Base-by-base conservation (phyloP, 2,113 vertebrate species). In the Halcyon malimbica region DNA sequence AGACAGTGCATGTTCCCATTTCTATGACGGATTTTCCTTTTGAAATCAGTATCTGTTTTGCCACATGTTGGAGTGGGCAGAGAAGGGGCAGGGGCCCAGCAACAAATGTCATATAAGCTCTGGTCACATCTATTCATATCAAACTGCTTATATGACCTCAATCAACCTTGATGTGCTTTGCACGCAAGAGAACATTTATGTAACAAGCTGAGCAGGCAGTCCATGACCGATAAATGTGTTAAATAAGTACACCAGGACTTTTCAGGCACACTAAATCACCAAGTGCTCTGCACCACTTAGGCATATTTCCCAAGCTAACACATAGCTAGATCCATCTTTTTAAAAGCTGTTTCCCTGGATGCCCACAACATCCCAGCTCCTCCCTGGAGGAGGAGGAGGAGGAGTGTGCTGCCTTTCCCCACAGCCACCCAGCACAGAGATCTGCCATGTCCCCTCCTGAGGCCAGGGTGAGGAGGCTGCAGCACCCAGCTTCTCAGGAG, bases 401-500 rank as follows among this genome's bases (percentile, higher is more conserved):
- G 46, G 46, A 20, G 46, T 3, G 5, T n/a, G 25, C 26, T 74
- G 50, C 14, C 17, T 77, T 83, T 77, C 19, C 31, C 17, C 33
- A 1, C 3, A 42, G 25, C 20, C 33, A 42, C 10, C 2, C 24
- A 42, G n/a, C 0, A 0, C 23, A 46, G 73, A 77, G 15, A 60
- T 6, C 29, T 46, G 31, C 13, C 24, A 39, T 1, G 1, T 51
- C 29, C 5, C 17, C 67, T 80, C 39, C 63, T 13, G 11, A 60
- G 35, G 35, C 31, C 44, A 33, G 26, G 14, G 10, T 46, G 25
- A 87, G 26, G 39, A 86, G 16, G 33, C 13, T 10, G 4, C n/a
- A 60, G 41, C 18, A 60, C 35, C 35, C 0, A 0, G 25, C n/a
- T 73, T 56, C 0, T 0, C 29, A 65, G 44, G 29, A 77, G 10